phyloP scores from a whole-genome alignment of 2,888 invertebrate species.

The Drosophila fulvimacula region DNA sequence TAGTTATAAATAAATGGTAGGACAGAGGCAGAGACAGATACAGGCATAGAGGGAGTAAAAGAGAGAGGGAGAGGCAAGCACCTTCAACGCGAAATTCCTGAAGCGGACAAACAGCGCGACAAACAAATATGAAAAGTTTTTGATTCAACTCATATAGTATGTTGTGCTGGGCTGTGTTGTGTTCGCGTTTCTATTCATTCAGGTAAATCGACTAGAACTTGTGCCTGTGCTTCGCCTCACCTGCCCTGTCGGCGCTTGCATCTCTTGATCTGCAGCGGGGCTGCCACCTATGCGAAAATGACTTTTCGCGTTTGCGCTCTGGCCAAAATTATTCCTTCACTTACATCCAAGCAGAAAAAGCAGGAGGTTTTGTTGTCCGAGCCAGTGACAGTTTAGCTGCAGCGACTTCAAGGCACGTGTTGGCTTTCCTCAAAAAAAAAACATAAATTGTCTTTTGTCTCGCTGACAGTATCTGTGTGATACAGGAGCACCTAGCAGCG shows the following conservation, averaged over 20 bases:
- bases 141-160: conserved; percentile 40
- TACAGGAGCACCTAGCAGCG: conserved; percentile 4
- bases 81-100: conserved; percentile 12
- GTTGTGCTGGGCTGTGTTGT: conserved; percentile 27
- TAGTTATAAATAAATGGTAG: conserved; percentile 47
- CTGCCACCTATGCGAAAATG: conserved; percentile 3
- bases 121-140: conserved; percentile 35
- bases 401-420: conserved; percentile 26
- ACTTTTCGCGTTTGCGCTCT: conserved; percentile 21
- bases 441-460: neutral
- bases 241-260: conserved; percentile 21
- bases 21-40: neutral
- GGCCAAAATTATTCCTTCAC: conserved; percentile 15
- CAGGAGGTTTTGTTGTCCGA: conserved; percentile 70
- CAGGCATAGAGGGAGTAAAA: neutral
- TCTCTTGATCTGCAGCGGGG: conserved; percentile 1
- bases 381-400: conserved; percentile 43
- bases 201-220: conserved; percentile 55
- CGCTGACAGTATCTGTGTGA: conserved; percentile 10
- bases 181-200: conserved; percentile 37
- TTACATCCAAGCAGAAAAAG: conserved; percentile 41
- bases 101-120: conserved; percentile 17
- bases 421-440: neutral
- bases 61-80: neutral
- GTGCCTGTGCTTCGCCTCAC: conserved; percentile 39